A percentile compares a stretch with the other conserved stretches of the same genome.
Evolutionary conservation across 1,140 invertebrate genomes (phyloP).

Genomic region (roundworm (Caenorhabditis elegans)): WBcel235 BX284603.4:11565501-11566000

Average conservation of each 20-base stretch:
- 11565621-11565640: too few relatives aligned
- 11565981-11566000: not conserved
- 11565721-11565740: too few relatives aligned
- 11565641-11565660: not conserved
- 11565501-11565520: constrained; percentile 2
- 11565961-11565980: constrained; percentile 5
- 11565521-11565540: too few relatives aligned
- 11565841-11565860: not conserved
- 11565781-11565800: not conserved
- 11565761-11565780: too few relatives aligned
- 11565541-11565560: too few relatives aligned
- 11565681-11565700: too few relatives aligned
- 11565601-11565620: too few relatives aligned
- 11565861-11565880: not conserved
- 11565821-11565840: not conserved
- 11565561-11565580: too few relatives aligned
- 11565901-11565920: not conserved
- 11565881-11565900: not conserved
- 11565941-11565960: not conserved
- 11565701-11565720: too few relatives aligned
- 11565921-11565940: not conserved
- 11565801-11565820: not conserved
- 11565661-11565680: too few relatives aligned
- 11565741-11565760: too few relatives aligned
- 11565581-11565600: too few relatives aligned